Base-by-base conservation (phyloP, 1,140 invertebrate genomes). In the Drosophila equinoxialis region DNA sequence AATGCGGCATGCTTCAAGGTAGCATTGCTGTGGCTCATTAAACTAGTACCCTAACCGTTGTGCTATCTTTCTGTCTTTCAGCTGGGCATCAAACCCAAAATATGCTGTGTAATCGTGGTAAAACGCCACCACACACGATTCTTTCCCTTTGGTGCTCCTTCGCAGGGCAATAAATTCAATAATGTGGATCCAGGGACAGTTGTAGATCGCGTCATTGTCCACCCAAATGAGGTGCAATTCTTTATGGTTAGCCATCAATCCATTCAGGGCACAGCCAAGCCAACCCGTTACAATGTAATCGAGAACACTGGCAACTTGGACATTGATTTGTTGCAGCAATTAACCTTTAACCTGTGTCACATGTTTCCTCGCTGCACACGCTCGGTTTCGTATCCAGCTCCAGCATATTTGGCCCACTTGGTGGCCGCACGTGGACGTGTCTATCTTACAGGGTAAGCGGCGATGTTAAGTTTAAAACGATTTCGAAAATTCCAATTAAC, bases 381-480 rank as follows among this genome's bases (percentile, higher is more conserved):
- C 63, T 94, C 96, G 2, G 97, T 99, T 0, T 98, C 96, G 11
- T 98, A 98, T 93, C 98, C 98, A 1, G 96, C 98, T 2, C 97
- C 98, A 1, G 98, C 97, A 0, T 98, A 98, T 92, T 98, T 98
- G 92, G 97, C 98, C 23, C 97, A 99, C 93, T 94, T 98, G 65
- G 97, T 96, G 14, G 97, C 97, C 13, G 95, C 95, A 65, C 93
- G 98, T 54, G 97, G 95, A 1, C 92, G 94, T 39, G 93, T 94
- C 42, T 94, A 95, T 70, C 94, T 94, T 0, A 91, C 93, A 57
- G 93, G 93, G 90, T 91, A 26, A 57, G 55, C 48, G 30, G 51
- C 17, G 3, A 23, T 51, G 17, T 5, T 1, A 8, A 48, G 5
- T 20, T 48, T 17, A 7, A 17, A 20, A 14, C 45, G 17, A 17